Evolutionary conservation across 1,140 invertebrate genomes (phyloP).

Genomic region (Drosophila erecta): DNA sequence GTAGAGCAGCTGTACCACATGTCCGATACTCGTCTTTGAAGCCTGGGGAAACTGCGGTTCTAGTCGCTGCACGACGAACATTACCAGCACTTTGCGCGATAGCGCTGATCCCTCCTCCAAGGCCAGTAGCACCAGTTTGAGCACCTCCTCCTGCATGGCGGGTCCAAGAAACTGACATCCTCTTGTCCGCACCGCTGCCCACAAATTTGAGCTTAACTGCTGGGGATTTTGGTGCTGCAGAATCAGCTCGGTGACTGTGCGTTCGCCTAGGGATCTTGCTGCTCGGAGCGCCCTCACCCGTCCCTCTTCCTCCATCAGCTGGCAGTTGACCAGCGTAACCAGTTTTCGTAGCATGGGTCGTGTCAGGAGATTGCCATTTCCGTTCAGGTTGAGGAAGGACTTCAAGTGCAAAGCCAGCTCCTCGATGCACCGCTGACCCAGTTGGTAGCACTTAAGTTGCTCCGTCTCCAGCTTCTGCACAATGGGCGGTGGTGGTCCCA

Average conservation of each 20-base stretch:
- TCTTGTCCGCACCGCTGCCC: conserved; percentile 97
- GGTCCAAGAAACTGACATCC: conserved; percentile 99
- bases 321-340: conserved; percentile 96
- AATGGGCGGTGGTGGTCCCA: conserved; percentile 72
- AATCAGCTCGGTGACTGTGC: conserved; percentile 97
- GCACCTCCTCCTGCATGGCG: conserved; percentile 99
- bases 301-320: conserved; percentile 95
- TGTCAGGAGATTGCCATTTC: conserved; percentile 87
- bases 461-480: conserved; percentile 88
- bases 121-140: conserved; percentile 96
- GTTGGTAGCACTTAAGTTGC: conserved; percentile 90
- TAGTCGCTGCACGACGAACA: conserved; percentile 99
- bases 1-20: conserved; percentile 99
- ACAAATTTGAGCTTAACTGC: conserved; percentile 96
- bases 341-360: conserved; percentile 98
- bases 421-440: conserved; percentile 93
- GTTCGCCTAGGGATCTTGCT: conserved; percentile 95
- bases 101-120: conserved; percentile 98
- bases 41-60: conserved; percentile 98
- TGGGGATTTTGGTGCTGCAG: conserved; percentile 97
- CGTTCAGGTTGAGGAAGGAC: conserved; percentile 84
- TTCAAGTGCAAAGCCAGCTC: conserved; percentile 95
- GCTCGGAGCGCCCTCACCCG: conserved; percentile 92
- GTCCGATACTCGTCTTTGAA: conserved; percentile 99
- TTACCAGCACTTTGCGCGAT: conserved; percentile 98